Evolutionary conservation across 2,797 vertebrate species (phyloP).

Genomic region (Squalus acanthias): DNA sequence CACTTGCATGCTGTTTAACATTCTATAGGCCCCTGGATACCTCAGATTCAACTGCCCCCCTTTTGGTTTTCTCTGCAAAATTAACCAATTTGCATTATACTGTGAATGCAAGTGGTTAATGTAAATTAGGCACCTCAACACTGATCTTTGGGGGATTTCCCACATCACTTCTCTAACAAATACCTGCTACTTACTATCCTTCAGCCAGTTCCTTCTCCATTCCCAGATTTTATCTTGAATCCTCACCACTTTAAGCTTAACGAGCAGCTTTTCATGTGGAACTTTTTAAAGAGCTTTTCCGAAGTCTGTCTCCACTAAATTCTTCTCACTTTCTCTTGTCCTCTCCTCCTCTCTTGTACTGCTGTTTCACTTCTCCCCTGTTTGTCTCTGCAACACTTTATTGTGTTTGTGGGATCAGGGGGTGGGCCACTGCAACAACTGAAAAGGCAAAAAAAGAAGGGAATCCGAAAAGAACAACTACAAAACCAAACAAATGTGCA

Average conservation of each 20-base stretch:
- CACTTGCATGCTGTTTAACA: too few relatives aligned
- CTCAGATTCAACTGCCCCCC: too few relatives aligned
- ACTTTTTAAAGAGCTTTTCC: not conserved
- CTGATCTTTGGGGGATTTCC: too few relatives aligned
- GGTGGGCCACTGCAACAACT: not conserved
- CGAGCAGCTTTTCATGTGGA: not conserved
- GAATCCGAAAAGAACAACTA: not conserved
- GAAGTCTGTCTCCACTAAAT: not conserved
- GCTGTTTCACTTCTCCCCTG: not conserved
- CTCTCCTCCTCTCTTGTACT: not conserved
- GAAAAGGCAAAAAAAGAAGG: not conserved
- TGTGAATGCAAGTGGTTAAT: too few relatives aligned
- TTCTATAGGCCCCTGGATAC: too few relatives aligned
- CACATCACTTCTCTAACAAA: too few relatives aligned
- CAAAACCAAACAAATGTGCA: not conserved
- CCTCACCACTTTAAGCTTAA: not conserved
- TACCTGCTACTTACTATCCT: not conserved
- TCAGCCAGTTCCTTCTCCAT: not conserved
- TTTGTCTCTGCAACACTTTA: not conserved
- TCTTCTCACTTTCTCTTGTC: not conserved
- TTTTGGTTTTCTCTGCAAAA: too few relatives aligned
- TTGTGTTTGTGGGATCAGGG: not conserved
- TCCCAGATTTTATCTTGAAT: not conserved
- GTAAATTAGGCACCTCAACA: too few relatives aligned
- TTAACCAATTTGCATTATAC: too few relatives aligned